Conservation (phyloP, 1,140 invertebrate species). For the Aphelenchoides avenae region DNA sequence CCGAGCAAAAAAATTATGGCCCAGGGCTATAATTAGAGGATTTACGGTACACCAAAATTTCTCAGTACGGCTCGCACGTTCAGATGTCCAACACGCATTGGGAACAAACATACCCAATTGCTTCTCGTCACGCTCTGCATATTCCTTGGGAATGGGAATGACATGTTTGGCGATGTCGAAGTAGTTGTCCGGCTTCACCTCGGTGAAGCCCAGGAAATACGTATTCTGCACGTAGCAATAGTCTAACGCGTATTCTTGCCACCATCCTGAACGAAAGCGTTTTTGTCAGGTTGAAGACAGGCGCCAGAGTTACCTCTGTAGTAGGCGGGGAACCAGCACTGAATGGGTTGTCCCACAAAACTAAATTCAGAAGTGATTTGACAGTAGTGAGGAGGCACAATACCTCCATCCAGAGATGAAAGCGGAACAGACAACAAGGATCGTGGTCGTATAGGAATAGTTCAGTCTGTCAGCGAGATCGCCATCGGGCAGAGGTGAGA, state of each 20-base stretch:
- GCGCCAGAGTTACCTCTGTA: constrained; percentile 46
- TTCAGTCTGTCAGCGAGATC: constrained; percentile 53
- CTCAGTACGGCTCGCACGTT: no score
- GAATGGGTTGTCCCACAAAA: constrained; percentile 55
- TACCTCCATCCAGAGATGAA: constrained; percentile 59
- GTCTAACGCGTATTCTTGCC: constrained; percentile 58
- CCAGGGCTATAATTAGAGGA: no score
- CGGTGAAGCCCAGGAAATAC: constrained; percentile 56
- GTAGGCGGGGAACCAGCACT: constrained; percentile 59
- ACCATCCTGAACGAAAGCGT: constrained; percentile 46
- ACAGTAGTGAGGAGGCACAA: not conserved
- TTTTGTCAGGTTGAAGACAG: constrained; percentile 9
- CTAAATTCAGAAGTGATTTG: constrained; percentile 19
- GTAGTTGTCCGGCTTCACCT: constrained; percentile 50
- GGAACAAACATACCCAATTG: constrained; percentile 57
- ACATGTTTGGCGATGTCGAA: constrained; percentile 53
- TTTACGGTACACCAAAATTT: no score
- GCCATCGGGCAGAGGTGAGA: constrained; percentile 57
- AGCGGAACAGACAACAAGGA: constrained; percentile 51
- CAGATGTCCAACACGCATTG: no score
- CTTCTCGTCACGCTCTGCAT: constrained; percentile 51
- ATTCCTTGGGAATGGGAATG: constrained; percentile 52
- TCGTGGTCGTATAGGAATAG: constrained; percentile 50
- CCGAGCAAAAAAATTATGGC: no score
- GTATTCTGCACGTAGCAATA: constrained; percentile 60